Evolutionary conservation across 35 echinoderm and acorn worm genomes (phyloP).

Genomic region (Holothuria glaberrima): DNA sequence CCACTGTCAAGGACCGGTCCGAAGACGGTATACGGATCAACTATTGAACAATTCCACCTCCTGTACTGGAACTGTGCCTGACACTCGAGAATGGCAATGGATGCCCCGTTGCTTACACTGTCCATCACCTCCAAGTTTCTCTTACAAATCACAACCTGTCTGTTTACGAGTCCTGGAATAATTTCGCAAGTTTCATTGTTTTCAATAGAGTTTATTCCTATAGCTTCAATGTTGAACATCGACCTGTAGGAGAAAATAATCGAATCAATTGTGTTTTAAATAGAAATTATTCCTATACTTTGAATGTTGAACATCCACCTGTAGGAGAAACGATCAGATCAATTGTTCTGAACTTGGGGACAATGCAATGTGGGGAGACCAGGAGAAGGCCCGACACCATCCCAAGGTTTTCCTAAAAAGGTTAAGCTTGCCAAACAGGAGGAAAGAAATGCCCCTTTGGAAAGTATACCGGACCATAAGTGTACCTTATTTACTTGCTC

Average conservation of each 20-base stretch:
- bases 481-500: too few relatives aligned
- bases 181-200: conserved; percentile 79
- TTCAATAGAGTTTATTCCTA: conserved; percentile 80
- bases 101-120: conserved; percentile 81
- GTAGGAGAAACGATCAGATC: too few relatives aligned
- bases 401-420: too few relatives aligned
- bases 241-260: conserved; percentile 61
- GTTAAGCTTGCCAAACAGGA: too few relatives aligned
- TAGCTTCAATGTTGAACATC: conserved; percentile 82
- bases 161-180: conserved; percentile 82
- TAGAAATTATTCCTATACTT: too few relatives aligned
- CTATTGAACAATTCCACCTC: conserved; percentile 95
- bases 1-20: conserved; percentile 93
- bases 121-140: conserved; percentile 93
- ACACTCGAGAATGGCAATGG: conserved; percentile 81
- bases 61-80: conserved; percentile 85
- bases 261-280: not conserved
- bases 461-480: too few relatives aligned
- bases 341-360: too few relatives aligned
- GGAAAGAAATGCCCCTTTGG: too few relatives aligned
- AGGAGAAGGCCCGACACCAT: too few relatives aligned
- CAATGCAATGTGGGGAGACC: too few relatives aligned
- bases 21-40: conserved; percentile 71
- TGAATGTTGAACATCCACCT: too few relatives aligned
- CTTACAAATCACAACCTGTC: conserved; percentile 91